These are phyloP conservation scores for Clarias pachynema DNA, from an alignment of 2,797 vertebrate genomes.

Conservation along the genomic window DNA sequence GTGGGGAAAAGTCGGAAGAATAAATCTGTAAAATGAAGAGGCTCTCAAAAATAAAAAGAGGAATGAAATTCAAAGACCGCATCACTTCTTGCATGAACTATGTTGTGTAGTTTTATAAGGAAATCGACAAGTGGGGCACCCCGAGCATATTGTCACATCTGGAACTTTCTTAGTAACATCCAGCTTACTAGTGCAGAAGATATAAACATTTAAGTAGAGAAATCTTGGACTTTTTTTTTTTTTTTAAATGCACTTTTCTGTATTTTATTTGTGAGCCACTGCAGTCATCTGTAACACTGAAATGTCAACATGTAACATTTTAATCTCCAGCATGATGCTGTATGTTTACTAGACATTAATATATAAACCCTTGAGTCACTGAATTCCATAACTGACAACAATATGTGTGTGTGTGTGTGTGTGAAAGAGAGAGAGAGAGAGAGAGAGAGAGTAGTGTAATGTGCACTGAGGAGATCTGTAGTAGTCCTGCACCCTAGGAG, in stretches of 20 bases:
- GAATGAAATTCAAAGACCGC: background rate
- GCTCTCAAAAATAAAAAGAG: background rate
- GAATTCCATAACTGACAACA: background rate
- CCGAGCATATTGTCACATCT: background rate
- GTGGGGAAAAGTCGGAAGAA: background rate
- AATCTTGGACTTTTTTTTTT: background rate
- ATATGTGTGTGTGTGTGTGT: no score
- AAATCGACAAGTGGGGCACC: background rate
- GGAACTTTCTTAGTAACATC: background rate
- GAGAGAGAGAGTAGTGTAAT: constrained; percentile 3
- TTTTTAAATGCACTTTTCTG: background rate
- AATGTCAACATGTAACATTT: constrained; percentile 29
- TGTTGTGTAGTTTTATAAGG: constrained; percentile 1
- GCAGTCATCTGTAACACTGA: constrained; percentile 2
- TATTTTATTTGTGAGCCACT: background rate
- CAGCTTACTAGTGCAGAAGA: background rate
- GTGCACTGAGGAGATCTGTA: constrained; percentile 36
- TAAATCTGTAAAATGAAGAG: background rate
- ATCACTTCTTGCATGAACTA: no score
- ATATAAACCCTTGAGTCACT: constrained; percentile 6
- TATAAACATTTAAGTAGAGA: background rate
- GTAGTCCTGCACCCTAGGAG: constrained; percentile 35
- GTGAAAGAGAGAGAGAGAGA: background rate
- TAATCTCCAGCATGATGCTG: constrained; percentile 20
- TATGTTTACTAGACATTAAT: constrained; percentile 36